phyloP scores from a whole-genome alignment of 1,140 invertebrate species.

The Oscheius sp. region DNA sequence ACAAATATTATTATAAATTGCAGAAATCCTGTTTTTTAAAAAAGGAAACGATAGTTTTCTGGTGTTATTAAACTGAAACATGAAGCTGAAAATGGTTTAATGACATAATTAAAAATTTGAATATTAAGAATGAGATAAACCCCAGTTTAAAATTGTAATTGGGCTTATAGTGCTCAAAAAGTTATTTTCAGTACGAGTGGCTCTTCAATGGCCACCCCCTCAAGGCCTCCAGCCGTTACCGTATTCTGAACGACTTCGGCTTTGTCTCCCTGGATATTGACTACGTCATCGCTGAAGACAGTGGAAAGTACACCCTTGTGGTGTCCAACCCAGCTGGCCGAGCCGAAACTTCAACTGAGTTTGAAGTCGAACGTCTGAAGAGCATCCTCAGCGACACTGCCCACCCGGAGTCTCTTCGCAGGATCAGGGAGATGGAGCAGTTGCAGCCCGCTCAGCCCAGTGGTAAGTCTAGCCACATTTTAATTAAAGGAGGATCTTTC shows the following conservation, averaged over 20 bases:
- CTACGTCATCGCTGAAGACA: constrained; percentile 85
- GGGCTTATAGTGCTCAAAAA: too few relatives aligned
- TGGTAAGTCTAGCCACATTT: background rate
- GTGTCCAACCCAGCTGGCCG: constrained; percentile 79
- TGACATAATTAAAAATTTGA: too few relatives aligned
- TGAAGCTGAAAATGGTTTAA: too few relatives aligned
- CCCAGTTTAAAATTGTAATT: too few relatives aligned
- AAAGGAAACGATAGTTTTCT: too few relatives aligned
- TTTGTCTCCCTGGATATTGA: constrained; percentile 87
- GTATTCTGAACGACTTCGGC: constrained; percentile 74
- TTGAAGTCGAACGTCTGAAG: constrained; percentile 62
- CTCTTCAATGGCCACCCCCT: constrained; percentile 86
- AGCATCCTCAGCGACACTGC: constrained; percentile 86
- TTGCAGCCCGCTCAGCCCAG: constrained; percentile 24
- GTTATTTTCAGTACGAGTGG: constrained; percentile 76
- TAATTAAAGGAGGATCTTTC: background rate
- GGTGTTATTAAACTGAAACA: too few relatives aligned
- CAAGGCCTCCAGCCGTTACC: constrained; percentile 70
- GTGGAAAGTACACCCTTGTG: constrained; percentile 84
- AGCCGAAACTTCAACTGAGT: constrained; percentile 76
- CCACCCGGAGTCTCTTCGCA: constrained; percentile 89
- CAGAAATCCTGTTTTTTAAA: too few relatives aligned
- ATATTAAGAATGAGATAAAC: too few relatives aligned
- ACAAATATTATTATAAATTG: too few relatives aligned
- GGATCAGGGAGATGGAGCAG: constrained; percentile 72